Percentiles rank a stretch among this genome's conserved stretches.
Evolutionary conservation across 2,888 invertebrate species (phyloP).

Genomic region (Magallana nippona): DNA sequence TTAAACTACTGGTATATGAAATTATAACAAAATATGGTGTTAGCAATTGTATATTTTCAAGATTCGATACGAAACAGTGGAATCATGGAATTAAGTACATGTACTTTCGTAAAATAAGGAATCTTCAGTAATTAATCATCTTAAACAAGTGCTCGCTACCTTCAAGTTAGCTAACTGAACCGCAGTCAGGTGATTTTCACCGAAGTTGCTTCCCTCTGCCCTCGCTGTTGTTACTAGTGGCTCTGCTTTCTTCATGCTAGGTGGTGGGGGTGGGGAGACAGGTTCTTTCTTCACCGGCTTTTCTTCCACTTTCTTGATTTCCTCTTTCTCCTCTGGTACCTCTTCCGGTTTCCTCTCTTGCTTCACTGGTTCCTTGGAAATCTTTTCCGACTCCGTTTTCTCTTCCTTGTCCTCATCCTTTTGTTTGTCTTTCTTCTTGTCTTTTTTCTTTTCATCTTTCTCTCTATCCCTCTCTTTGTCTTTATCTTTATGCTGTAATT

Average conservation of each 20-base stretch:
- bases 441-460: conserved; percentile 50
- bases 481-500: conserved; percentile 47
- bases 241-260: background rate
- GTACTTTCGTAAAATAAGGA: no score
- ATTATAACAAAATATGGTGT: no score
- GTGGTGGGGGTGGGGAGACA: conserved; percentile 9
- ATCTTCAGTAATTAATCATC: no score
- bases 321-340: conserved; percentile 7
- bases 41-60: no score
- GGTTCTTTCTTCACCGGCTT: background rate
- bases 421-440: conserved; percentile 47
- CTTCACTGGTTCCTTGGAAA: background rate
- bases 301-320: conserved; percentile 5
- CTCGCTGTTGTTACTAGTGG: background rate
- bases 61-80: no score
- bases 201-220: background rate
- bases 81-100: no score
- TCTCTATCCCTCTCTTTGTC: conserved; percentile 52
- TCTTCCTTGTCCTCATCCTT: conserved; percentile 44
- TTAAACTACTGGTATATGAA: no score
- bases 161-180: conserved; percentile 45
- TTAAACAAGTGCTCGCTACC: background rate
- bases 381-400: background rate
- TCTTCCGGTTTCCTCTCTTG: conserved; percentile 19
- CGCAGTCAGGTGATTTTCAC: conserved; percentile 13